These are phyloP conservation scores for Periphyllus acericola DNA, from an alignment of 2,888 invertebrate species.

Conservation along the genomic window DNA sequence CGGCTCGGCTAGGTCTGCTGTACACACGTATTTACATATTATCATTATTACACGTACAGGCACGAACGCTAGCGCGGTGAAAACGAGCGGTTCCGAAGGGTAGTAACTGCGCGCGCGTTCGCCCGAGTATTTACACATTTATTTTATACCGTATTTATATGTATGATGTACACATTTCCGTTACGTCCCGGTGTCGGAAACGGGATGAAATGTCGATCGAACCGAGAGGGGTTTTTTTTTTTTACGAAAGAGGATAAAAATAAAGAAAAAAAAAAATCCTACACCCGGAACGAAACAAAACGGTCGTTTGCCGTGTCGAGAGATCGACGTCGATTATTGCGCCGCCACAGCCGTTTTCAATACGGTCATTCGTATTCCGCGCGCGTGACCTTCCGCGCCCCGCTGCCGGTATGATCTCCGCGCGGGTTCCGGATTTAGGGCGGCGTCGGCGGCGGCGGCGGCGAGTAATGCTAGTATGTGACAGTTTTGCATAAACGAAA, in stretches of 20 bases:
- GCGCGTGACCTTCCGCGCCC: conserved; percentile 4
- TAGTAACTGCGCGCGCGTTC: neutral
- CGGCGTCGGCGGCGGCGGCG: neutral
- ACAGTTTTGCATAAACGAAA: conserved; percentile 49
- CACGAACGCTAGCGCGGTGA: neutral
- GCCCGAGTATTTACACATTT: neutral
- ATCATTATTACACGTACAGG: neutral
- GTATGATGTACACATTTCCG: too few relatives aligned
- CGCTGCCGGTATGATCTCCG: conserved; percentile 11
- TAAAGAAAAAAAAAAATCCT: neutral
- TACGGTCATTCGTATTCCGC: conserved; percentile 58
- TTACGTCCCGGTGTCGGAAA: neutral
- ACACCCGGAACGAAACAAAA: conserved; percentile 37
- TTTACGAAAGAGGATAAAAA: too few relatives aligned
- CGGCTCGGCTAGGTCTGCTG: neutral
- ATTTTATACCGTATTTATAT: neutral
- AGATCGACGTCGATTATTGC: conserved; percentile 50
- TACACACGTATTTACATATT: neutral
- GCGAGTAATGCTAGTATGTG: conserved; percentile 35
- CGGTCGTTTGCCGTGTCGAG: conserved; percentile 15
- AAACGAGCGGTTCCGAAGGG: conserved; percentile 11
- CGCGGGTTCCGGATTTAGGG: conserved; percentile 35
- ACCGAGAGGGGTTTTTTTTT: neutral
- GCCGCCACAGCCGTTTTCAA: conserved; percentile 26
- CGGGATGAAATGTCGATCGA: conserved; percentile 5